Conservation (phyloP, 2,888 invertebrate species). For the Pristionchus maxplancki region DNA sequence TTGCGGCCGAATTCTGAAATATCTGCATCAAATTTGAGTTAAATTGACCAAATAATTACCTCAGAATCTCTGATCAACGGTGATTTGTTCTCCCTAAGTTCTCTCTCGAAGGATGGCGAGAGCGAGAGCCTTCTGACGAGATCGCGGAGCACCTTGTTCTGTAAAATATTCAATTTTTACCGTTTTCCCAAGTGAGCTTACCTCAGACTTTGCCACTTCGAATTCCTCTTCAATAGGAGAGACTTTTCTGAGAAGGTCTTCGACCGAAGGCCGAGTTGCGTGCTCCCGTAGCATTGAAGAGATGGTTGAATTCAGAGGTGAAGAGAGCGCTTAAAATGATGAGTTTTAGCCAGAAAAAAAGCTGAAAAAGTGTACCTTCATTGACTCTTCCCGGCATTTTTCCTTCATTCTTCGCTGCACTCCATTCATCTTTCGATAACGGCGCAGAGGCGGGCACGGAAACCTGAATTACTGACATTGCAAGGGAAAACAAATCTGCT, state of each 20-base stretch:
- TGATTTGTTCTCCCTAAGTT: neutral
- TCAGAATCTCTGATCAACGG: neutral
- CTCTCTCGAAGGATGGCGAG: neutral
- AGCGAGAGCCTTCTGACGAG: neutral
- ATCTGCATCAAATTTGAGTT: neutral
- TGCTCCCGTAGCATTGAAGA: neutral
- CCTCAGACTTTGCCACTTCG: neutral
- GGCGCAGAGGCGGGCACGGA: neutral
- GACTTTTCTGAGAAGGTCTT: neutral
- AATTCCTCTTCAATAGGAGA: neutral
- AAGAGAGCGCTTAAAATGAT: neutral
- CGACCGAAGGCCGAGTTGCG: neutral
- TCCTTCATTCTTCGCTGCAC: neutral
- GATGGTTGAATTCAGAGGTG: neutral
- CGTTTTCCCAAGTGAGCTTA: too few relatives aligned
- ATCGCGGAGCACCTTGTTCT: neutral
- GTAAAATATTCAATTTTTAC: neutral
- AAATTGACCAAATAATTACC: neutral
- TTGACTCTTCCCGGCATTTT: neutral
- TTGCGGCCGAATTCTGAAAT: neutral
- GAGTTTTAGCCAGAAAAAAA: neutral
- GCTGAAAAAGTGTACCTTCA: neutral
- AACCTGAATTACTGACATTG: neutral
- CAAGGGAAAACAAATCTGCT: conserved; percentile 10
- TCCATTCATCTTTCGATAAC: neutral